Evolutionary conservation across 2,113 vertebrate species (phyloP).

Genomic region (Nibea coibor): DNA sequence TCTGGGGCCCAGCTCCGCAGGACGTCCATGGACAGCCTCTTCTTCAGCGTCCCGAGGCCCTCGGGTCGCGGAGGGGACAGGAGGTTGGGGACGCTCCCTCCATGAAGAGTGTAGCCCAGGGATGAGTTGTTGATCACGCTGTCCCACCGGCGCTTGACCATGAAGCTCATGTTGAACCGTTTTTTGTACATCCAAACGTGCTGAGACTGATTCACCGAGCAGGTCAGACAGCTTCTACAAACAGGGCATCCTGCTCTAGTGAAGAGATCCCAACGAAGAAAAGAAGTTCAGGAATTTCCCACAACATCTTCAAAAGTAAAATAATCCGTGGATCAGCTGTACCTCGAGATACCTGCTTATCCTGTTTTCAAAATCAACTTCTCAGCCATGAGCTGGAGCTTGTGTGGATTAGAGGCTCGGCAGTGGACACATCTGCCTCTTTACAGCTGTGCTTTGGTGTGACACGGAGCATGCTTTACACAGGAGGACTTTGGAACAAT

Average conservation of each 20-base stretch:
- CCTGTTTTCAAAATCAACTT: conserved; percentile 9
- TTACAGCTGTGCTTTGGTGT: conserved; percentile 16
- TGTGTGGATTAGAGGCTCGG: conserved; percentile 13
- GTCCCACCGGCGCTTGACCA: conserved; percentile 43
- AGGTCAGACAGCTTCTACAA: conserved; percentile 7
- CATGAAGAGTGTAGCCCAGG: conserved; percentile 61
- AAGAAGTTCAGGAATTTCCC: conserved; percentile 1
- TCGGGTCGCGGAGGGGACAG: conserved; percentile 44
- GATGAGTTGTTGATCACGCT: conserved; percentile 59
- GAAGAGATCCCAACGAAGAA: not conserved
- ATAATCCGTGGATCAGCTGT: conserved; percentile 37
- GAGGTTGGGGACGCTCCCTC: conserved; percentile 79
- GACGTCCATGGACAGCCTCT: conserved; percentile 75
- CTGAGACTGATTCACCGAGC: not conserved
- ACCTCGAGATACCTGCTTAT: not conserved
- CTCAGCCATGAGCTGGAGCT: conserved; percentile 14
- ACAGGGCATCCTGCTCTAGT: conserved; percentile 1
- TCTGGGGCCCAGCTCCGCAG: conserved; percentile 70
- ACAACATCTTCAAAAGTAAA: conserved; percentile 19
- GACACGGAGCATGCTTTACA: conserved; percentile 17
- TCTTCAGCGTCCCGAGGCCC: conserved; percentile 58
- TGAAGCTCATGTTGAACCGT: conserved; percentile 71
- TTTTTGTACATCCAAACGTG: not conserved
- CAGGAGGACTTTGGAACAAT: conserved; percentile 28
- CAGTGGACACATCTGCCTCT: conserved; percentile 1